Percentiles rank a stretch among this genome's conserved stretches.
These are phyloP conservation scores for Dynastes tityus DNA, from an alignment of 2,888 invertebrate genomes.

Conservation along the genomic window DNA sequence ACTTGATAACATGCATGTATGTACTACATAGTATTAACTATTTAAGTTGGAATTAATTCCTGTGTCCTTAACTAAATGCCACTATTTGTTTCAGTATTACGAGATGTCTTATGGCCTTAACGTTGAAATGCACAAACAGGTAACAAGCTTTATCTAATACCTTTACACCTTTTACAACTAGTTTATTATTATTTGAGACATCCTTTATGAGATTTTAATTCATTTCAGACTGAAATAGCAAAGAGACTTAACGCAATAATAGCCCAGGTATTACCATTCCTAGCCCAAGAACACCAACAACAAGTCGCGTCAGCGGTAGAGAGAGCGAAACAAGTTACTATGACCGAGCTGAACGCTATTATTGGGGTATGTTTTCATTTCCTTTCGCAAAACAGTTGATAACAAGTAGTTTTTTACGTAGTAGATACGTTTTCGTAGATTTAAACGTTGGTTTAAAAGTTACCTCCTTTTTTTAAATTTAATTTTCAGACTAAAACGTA, in stretches of 20 bases:
- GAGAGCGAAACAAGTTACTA: constrained; percentile 94
- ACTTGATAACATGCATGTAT: too few species aligned
- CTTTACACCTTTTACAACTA: not conserved
- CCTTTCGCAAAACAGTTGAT: not conserved
- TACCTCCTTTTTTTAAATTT: constrained; percentile 35
- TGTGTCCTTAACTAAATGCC: not conserved
- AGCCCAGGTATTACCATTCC: constrained; percentile 93
- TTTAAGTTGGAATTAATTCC: too few species aligned
- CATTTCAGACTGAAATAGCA: constrained; percentile 93
- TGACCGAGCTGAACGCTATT: constrained; percentile 94
- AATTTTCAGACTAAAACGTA: constrained; percentile 39
- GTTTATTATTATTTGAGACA: not conserved
- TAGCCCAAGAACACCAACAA: constrained; percentile 93
- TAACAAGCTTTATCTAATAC: constrained; percentile 70
- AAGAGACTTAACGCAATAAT: constrained; percentile 95
- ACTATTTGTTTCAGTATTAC: constrained; percentile 85
- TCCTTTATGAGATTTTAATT: not conserved
- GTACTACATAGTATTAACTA: too few species aligned
- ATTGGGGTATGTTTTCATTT: constrained; percentile 84
- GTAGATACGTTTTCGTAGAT: constrained; percentile 5
- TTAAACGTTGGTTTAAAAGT: constrained; percentile 34
- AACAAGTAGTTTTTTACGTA: constrained; percentile 33
- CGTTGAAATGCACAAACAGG: constrained; percentile 99
- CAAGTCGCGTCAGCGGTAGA: constrained; percentile 95
- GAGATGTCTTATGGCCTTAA: constrained; percentile 98